A percentile compares a stretch with the other conserved stretches of the same genome.
These are phyloP conservation scores for Perithous albicinctus DNA, from an alignment of 2,888 invertebrate species.

Conservation along the genomic window DNA sequence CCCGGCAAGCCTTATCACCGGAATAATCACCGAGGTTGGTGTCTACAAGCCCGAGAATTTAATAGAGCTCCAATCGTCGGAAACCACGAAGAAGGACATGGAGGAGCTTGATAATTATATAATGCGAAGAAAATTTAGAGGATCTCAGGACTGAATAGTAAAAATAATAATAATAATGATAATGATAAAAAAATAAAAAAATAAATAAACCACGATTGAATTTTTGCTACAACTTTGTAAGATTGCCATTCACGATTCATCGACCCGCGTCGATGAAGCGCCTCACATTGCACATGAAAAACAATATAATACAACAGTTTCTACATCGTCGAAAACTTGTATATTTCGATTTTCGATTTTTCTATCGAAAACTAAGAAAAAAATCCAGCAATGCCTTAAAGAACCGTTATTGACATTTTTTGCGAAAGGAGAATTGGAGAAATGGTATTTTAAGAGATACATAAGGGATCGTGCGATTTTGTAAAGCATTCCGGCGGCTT, in stretches of 20 bases:
- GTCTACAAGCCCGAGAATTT: constrained; percentile 89
- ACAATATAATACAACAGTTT: constrained; percentile 28
- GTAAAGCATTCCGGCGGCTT: no score
- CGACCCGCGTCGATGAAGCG: constrained; percentile 1
- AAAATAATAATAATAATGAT: neutral
- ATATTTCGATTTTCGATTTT: constrained; percentile 20
- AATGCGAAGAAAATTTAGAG: constrained; percentile 47
- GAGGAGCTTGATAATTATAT: constrained; percentile 50
- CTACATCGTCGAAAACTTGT: constrained; percentile 25
- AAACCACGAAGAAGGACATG: constrained; percentile 43
- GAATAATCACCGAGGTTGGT: constrained; percentile 97
- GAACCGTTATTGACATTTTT: constrained; percentile 34
- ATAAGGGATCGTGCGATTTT: no score
- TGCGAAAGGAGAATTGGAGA: neutral
- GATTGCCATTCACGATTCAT: constrained; percentile 34
- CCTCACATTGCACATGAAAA: constrained; percentile 2
- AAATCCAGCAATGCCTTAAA: constrained; percentile 58
- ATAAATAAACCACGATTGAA: neutral
- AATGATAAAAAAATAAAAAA: no score
- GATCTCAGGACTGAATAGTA: constrained; percentile 33
- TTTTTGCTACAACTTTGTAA: constrained; percentile 36
- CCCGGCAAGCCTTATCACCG: constrained; percentile 95
- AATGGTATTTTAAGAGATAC: neutral
- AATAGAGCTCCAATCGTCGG: constrained; percentile 51
- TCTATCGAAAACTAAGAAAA: constrained; percentile 5